Evolutionary conservation across 2,888 invertebrate genomes (phyloP).

Genomic region (Tinea trinotella): DNA sequence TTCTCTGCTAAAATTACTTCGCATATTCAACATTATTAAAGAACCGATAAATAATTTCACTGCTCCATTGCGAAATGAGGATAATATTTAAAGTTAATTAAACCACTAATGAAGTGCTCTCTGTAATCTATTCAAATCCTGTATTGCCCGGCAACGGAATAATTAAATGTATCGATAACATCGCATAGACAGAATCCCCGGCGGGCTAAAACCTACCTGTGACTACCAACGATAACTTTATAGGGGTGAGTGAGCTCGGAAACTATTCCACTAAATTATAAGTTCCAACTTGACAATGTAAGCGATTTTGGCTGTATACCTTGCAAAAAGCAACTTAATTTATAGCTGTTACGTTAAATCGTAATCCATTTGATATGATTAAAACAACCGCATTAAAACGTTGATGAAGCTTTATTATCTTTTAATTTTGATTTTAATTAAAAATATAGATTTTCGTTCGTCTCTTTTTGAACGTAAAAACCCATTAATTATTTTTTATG

Average conservation of each 20-base stretch:
- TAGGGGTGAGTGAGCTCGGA: slow-evolving; percentile 34
- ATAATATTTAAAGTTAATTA: slow-evolving; percentile 18
- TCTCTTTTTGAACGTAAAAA: no score
- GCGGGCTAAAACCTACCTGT: neutral
- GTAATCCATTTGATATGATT: neutral
- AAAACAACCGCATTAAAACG: neutral
- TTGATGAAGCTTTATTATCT: neutral
- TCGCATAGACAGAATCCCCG: neutral
- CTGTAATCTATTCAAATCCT: slow-evolving; percentile 15
- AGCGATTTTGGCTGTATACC: slow-evolving; percentile 32
- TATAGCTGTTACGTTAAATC: slow-evolving; percentile 29
- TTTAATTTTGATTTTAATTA: no score
- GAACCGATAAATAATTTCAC: neutral
- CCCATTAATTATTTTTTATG: no score
- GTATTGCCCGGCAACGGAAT: slow-evolving; percentile 5
- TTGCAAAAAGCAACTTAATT: slow-evolving; percentile 50
- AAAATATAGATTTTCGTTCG: no score
- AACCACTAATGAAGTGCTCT: slow-evolving; percentile 3
- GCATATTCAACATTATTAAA: neutral
- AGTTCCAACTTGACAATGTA: slow-evolving; percentile 35
- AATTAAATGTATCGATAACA: slow-evolving; percentile 20
- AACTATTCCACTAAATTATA: slow-evolving; percentile 56
- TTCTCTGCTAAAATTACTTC: neutral
- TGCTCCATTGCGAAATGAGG: neutral
- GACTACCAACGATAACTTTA: slow-evolving; percentile 29